Evolutionary conservation across 1,140 invertebrate genomes (phyloP), one percentile per base, ranked within the genome.

Genomic region (Drosophila sulfurigaster): DNA sequence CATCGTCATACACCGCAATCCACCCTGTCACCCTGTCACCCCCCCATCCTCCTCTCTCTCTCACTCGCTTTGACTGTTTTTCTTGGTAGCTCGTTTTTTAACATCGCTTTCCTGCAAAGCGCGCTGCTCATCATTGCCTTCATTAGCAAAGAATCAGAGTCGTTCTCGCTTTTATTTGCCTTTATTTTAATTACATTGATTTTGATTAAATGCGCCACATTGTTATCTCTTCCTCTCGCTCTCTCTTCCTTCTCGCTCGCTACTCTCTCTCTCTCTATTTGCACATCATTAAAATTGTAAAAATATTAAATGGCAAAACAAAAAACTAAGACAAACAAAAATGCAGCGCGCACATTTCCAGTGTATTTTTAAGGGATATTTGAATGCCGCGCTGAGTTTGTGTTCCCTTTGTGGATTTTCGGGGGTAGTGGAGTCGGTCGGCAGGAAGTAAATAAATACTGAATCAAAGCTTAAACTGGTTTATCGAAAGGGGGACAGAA

Each of bases 271-370:
- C 15, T 46, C 16, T 54, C 51, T 91, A 88, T 91, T 91, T 91
- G 87, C 80, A 91, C 64, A 88, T 91, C 88, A 91, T 91, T 91
- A 91, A 91, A 91, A 91, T 91, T 91, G 59, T 76, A 83, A 91
- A 91, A 91, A 79, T 81, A 85, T 89, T 81, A 89, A 88, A 88
- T 85, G 86, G 71, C 75, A 72, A 78, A 81, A 79, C 66, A 78
- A 76, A 76, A 83, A 81, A 89, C 81, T 81, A 88, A 89, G 75
- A 74, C 65, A 88, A 88, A 90, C 68, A 87, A 35, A 45, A 48
- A 57, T 52, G 16, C 32, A 43, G 25, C 46, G 5, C 20, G 20
- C 20, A 25, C 20, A 25, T 25, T 25, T 25, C 20, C 20, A 56
- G 15, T 38, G 35, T 38, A 38, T 52, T 30, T 43, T 5, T 13